A percentile compares a stretch with the other conserved stretches of the same genome.
Evolutionary conservation across 2,888 invertebrate genomes (phyloP).

Genomic region (Acronicta psi): DNA sequence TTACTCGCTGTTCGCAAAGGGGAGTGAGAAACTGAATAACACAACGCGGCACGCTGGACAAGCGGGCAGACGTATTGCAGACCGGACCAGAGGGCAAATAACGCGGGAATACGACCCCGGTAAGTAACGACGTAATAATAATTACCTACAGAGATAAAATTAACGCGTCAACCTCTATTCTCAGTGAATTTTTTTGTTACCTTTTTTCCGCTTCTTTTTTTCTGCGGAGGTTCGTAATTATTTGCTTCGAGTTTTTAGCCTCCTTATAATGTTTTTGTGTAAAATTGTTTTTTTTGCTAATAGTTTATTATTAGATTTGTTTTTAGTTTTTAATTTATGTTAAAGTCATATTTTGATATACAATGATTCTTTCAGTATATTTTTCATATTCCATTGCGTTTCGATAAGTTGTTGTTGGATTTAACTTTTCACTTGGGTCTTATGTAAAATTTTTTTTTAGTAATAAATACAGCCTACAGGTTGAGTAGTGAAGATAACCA

Average conservation of each 20-base stretch:
- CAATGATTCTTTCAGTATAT: no score
- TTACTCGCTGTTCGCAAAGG: conserved; percentile 47
- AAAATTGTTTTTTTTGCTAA: conserved; percentile 7
- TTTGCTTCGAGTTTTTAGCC: conserved; percentile 5
- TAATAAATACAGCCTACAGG: no score
- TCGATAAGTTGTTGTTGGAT: no score
- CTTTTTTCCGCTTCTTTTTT: conserved; percentile 4
- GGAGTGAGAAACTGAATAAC: conserved; percentile 57
- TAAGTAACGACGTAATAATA: conserved; percentile 71
- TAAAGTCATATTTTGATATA: no score
- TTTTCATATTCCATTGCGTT: no score
- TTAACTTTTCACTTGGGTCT: no score
- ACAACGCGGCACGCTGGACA: conserved; percentile 75
- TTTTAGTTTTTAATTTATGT: no score
- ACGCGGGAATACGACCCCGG: conserved; percentile 77
- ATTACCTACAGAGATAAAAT: conserved; percentile 51
- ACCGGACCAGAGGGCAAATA: conserved; percentile 57
- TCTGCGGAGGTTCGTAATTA: conserved; percentile 7
- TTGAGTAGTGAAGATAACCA: no score
- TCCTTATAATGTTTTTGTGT: conserved; percentile 16
- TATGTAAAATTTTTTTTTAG: no score
- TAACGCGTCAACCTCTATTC: conserved; percentile 26
- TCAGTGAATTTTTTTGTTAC: conserved; percentile 24
- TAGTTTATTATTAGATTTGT: neutral
- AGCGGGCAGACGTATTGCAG: conserved; percentile 70